Base-by-base conservation (phyloP, 1,140 invertebrate genomes). In the Trypoxylus dichotomus region DNA sequence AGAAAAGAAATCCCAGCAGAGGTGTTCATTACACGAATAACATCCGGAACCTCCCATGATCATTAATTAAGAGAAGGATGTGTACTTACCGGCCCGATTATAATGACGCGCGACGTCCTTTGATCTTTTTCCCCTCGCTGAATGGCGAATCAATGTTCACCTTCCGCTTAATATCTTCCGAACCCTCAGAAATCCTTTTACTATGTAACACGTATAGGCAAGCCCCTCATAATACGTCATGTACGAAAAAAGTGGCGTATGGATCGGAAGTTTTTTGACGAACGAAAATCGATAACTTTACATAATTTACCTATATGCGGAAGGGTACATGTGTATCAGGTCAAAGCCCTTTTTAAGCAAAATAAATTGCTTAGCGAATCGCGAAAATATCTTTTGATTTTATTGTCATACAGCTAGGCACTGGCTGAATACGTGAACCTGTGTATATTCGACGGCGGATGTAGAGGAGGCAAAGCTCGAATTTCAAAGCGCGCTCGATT, bases 331-430 rank as follows among this genome's bases (percentile, higher is more conserved):
- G 13, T 54, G 47, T n/a, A 54, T 54, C 7, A 19, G 15, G 13
- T 19, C n/a, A 15, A 54, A 54, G 47, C 3, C 47, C 5, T 54
- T 37, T 54, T 54, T 54, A 54, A 19, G 19, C 47, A 54, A 54
- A 54, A 43, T 43, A 43, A 43, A 54, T 54, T 54, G 47, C 47
- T 54, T 54, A 54, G 47, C 47, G 47, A 54, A n/a, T 54, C 47
- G 47, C 19, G 47, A 54, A 54, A 54, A 54, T 5, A n/a, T 54
- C 47, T 54, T 54, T 54, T 54, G 10, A 54, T 54, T 54, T 54
- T 54, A 54, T 54, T 54, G 47, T 54, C 47, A 19, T 54, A n/a
- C 47, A 54, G 15, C 47, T 43, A 43, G 10, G 42, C 42, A 43
- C 42, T 15, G 42, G 7, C 10, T 8, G 47, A 19, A 54, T 19